phyloP scores from a whole-genome alignment of 2,888 invertebrate genomes.

The Xylota segnis region DNA sequence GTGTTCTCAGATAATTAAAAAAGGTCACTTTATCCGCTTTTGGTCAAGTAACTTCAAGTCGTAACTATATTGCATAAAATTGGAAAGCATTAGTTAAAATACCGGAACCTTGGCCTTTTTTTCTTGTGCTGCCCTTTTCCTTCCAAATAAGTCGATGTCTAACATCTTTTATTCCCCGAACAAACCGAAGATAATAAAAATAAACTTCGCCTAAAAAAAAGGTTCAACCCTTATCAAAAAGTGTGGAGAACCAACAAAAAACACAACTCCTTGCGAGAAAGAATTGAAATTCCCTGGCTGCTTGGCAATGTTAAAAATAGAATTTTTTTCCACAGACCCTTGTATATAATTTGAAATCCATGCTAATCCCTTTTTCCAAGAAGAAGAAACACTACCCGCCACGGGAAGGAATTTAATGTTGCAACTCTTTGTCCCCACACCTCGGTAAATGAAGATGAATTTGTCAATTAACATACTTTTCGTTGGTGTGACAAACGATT shows the following conservation, averaged over 20 bases:
- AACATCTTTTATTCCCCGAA: background rate
- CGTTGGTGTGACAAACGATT: background rate
- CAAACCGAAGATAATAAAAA: background rate
- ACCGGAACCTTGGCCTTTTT: background rate
- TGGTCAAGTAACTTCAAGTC: constrained; percentile 1
- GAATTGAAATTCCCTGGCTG: background rate
- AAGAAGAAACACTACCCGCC: background rate
- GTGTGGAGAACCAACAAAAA: background rate
- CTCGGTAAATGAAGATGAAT: background rate
- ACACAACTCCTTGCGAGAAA: background rate
- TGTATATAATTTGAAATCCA: background rate
- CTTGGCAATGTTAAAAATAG: background rate
- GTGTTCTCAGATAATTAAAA: constrained; percentile 2
- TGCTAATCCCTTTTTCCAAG: background rate
- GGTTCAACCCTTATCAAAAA: constrained; percentile 2
- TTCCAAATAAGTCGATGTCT: background rate
- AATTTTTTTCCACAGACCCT: background rate
- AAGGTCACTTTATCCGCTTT: background rate
- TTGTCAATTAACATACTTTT: background rate
- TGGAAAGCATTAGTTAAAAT: constrained; percentile 5
- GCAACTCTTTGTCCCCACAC: background rate
- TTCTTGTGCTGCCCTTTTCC: background rate
- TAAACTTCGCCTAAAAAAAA: background rate
- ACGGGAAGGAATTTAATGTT: background rate
- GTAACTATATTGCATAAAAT: background rate